Evolutionary conservation across 1,140 invertebrate genomes (phyloP).

Genomic region (Macrobrachium rosenbergii): DNA sequence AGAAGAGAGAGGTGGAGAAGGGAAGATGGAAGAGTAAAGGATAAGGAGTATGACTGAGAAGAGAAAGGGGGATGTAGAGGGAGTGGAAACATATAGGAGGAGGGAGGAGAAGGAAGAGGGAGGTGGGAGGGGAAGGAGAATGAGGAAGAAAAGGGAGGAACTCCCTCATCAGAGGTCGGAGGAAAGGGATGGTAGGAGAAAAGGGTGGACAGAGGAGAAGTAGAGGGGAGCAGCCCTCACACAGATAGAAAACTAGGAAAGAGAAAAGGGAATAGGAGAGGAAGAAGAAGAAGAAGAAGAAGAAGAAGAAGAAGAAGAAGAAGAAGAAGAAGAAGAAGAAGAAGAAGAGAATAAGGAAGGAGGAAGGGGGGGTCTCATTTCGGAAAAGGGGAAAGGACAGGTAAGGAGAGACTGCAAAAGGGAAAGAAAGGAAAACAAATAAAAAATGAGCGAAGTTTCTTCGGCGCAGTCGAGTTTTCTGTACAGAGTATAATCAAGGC

Average conservation of each 20-base stretch:
- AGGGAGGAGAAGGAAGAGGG: background rate
- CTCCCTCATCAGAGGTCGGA: background rate
- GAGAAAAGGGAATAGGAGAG: too few species aligned
- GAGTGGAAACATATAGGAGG: background rate
- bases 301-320: background rate
- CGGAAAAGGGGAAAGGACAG: background rate
- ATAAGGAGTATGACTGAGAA: too few species aligned
- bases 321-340: background rate
- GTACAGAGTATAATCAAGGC: too few species aligned
- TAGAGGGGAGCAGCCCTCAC: background rate
- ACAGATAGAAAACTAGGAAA: background rate
- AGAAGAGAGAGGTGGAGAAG: too few species aligned
- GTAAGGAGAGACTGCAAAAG: background rate
- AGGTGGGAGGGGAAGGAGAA: background rate
- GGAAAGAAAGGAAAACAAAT: constrained; percentile 7
- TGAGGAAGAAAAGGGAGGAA: background rate
- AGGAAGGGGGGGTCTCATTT: background rate
- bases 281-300: background rate
- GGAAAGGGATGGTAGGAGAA: background rate
- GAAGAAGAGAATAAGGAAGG: background rate
- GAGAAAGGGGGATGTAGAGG: too few species aligned
- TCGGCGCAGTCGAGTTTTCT: too few species aligned
- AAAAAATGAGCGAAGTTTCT: too few species aligned
- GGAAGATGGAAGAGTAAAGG: too few species aligned
- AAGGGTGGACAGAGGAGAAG: background rate